These are phyloP conservation scores for Pyrocoelia pectoralis DNA, from an alignment of 2,888 invertebrate species.

Conservation along the genomic window DNA sequence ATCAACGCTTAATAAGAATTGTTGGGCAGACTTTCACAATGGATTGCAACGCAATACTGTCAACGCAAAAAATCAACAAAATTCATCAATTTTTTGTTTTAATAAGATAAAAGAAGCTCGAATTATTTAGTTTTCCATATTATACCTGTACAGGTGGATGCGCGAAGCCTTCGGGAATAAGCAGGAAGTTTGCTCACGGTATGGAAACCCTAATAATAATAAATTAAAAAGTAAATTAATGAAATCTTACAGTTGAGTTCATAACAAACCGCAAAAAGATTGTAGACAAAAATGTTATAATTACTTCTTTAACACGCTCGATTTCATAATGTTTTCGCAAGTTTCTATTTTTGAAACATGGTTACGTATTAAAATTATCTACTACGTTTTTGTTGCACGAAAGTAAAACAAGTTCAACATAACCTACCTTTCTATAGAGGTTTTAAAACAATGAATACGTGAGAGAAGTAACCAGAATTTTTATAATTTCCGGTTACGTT, in stretches of 20 bases:
- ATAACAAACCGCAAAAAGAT: not conserved
- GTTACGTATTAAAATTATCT: not conserved
- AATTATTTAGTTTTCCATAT: no score
- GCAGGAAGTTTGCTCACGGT: no score
- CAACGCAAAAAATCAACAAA: no score
- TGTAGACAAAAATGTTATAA: not conserved
- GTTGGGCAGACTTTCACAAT: no score
- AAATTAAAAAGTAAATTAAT: no score
- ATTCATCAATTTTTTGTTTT: no score
- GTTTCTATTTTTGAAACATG: constrained; percentile 1
- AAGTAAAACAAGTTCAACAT: constrained; percentile 12
- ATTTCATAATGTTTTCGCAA: constrained; percentile 1
- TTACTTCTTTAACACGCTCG: not conserved
- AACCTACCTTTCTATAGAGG: constrained; percentile 1
- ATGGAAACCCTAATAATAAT: no score
- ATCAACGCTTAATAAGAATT: no score
- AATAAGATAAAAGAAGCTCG: no score
- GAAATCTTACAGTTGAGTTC: not conserved
- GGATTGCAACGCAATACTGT: no score
- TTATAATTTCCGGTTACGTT: constrained; percentile 19
- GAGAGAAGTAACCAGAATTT: constrained; percentile 17
- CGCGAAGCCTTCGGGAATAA: no score
- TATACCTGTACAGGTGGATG: no score
- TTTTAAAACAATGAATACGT: constrained; percentile 15
- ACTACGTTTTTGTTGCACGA: constrained; percentile 7